phyloP scores from a whole-genome alignment of 1,140 invertebrate species.

The Rhynchophorus ferrugineus region DNA sequence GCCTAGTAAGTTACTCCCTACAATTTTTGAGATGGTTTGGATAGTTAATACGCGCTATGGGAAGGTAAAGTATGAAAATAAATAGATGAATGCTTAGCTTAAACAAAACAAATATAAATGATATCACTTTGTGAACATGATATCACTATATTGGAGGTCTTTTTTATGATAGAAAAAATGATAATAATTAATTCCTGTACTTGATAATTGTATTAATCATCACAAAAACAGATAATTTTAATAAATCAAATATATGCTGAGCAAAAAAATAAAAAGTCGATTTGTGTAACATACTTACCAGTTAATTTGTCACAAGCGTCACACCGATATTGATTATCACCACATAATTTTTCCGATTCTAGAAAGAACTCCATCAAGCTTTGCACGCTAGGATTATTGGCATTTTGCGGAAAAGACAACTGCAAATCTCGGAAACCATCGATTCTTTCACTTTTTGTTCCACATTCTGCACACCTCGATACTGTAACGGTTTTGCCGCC shows the following conservation, averaged over 20 bases:
- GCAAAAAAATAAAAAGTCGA: neutral
- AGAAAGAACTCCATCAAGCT: conserved; percentile 68
- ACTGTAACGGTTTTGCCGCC: conserved; percentile 66
- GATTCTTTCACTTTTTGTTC: conserved; percentile 58
- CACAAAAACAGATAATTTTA: no score
- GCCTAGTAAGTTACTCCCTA: no score
- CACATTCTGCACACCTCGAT: conserved; percentile 63
- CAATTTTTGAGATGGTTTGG: no score
- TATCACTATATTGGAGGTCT: no score
- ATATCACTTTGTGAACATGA: no score
- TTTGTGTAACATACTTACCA: conserved; percentile 7
- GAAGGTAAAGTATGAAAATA: no score
- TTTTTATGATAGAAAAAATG: no score
- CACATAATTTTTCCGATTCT: conserved; percentile 62
- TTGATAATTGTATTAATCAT: no score
- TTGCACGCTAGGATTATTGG: conserved; percentile 52
- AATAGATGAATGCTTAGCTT: no score
- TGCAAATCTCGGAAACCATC: conserved; percentile 76
- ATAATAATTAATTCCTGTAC: no score
- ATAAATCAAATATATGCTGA: neutral
- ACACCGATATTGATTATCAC: conserved; percentile 77
- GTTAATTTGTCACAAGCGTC: conserved; percentile 64
- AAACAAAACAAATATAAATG: no score
- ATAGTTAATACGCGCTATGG: no score
- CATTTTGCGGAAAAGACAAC: conserved; percentile 64